phyloP scores from a whole-genome alignment of 2,888 invertebrate genomes.

The Limnephilus rhombicus region DNA sequence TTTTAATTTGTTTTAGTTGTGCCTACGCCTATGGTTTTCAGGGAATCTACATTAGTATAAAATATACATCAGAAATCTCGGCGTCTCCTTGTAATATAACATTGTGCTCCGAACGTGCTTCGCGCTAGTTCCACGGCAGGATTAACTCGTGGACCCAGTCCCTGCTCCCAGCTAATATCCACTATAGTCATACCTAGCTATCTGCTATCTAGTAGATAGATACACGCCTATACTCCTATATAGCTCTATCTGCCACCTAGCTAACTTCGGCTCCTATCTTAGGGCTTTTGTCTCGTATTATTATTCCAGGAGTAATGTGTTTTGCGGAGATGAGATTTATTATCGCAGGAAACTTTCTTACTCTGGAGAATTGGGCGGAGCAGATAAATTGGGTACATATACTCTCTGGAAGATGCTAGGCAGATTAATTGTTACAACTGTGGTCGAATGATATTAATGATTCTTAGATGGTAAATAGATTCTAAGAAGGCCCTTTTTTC shows the following conservation, averaged over 20 bases:
- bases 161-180: neutral
- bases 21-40: conserved; percentile 25
- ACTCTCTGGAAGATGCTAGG: neutral
- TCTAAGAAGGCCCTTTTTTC: too few relatives aligned
- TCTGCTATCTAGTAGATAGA: neutral
- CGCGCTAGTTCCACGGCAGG: conserved; percentile 33
- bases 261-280: neutral
- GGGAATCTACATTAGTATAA: conserved; percentile 57
- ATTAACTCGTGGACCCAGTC: neutral
- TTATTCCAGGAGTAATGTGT: conserved; percentile 35
- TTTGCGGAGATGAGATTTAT: conserved; percentile 41
- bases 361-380: conserved; percentile 12
- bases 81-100: conserved; percentile 51
- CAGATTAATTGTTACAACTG: neutral
- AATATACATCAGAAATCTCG: conserved; percentile 62
- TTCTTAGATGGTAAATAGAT: neutral
- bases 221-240: neutral
- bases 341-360: conserved; percentile 34
- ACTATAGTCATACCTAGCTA: neutral
- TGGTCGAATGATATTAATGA: neutral
- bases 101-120: conserved; percentile 46
- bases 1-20: too few relatives aligned
- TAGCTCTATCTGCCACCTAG: neutral
- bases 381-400: neutral
- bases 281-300: conserved; percentile 13